These are phyloP conservation scores for Galerucella pusilla DNA, from an alignment of 2,888 invertebrate species.

Conservation along the genomic window DNA sequence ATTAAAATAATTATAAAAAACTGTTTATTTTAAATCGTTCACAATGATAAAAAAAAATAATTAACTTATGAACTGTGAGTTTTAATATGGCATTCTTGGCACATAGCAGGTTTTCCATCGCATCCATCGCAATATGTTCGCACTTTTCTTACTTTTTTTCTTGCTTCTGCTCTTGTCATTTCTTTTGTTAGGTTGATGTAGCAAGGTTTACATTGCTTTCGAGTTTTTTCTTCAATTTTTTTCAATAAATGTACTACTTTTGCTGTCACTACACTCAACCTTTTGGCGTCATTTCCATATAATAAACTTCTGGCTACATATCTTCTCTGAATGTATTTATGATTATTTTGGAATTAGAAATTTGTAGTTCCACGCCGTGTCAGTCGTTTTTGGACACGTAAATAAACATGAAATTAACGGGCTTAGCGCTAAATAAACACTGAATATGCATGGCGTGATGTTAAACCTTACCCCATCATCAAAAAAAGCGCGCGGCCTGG, in stretches of 20 bases:
- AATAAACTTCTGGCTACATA: no score
- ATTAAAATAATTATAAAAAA: no score
- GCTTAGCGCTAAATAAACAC: conserved; percentile 9
- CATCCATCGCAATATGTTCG: conserved; percentile 16
- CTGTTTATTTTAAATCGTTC: no score
- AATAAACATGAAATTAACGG: conserved; percentile 10
- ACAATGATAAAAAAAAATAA: conserved; percentile 9
- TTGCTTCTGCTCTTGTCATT: conserved; percentile 17
- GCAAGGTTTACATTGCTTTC: conserved; percentile 21
- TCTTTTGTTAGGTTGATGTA: conserved; percentile 22
- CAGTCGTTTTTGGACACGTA: conserved; percentile 17
- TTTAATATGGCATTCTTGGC: conserved; percentile 22
- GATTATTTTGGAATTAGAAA: no score
- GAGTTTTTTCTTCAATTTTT: conserved; percentile 5
- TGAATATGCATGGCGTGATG: no score
- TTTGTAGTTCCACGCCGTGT: conserved; percentile 20
- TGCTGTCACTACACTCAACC: no score
- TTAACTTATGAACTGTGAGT: conserved; percentile 20
- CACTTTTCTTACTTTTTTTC: conserved; percentile 19
- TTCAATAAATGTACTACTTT: no score
- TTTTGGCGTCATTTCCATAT: not conserved
- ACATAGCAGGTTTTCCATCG: conserved; percentile 22
- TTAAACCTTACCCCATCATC: no score
- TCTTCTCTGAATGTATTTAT: not conserved
- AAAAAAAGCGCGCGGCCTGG: no score